These are phyloP conservation scores for Marmota flaviventris DNA, from an alignment of 2,113 vertebrate genomes.

Conservation along the genomic window DNA sequence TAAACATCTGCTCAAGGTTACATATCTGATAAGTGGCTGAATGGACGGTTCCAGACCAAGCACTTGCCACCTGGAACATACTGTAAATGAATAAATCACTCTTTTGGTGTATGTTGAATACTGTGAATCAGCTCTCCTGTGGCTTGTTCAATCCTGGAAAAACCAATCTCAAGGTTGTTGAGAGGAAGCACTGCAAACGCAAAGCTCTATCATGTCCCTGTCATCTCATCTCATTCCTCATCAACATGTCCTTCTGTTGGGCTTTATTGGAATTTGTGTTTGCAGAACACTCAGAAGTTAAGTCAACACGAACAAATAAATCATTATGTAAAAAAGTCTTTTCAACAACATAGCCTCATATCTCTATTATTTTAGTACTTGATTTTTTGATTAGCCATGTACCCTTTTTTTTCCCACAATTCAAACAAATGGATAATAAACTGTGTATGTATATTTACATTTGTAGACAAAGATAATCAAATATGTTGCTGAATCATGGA, in stretches of 20 bases:
- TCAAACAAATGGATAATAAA: not conserved
- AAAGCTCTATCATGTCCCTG: not conserved
- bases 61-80: too few species aligned
- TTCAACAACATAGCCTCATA: not conserved
- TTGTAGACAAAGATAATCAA: not conserved
- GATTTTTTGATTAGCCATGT: not conserved
- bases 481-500: not conserved
- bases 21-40: not conserved
- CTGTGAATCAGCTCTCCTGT: not conserved
- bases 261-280: slow-evolving; percentile 23
- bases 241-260: not conserved
- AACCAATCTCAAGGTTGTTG: not conserved
- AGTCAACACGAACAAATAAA: not conserved
- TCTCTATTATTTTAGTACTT: not conserved
- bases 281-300: not conserved
- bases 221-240: not conserved
- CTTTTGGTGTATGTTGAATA: not conserved
- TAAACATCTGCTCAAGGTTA: not conserved
- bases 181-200: not conserved
- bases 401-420: not conserved
- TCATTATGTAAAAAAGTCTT: not conserved
- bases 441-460: not conserved
- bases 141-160: not conserved
- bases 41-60: not conserved
- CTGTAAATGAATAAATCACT: not conserved